These are phyloP conservation scores for Alosa sapidissima DNA, from an alignment of 2,797 vertebrate genomes.

Conservation along the genomic window DNA sequence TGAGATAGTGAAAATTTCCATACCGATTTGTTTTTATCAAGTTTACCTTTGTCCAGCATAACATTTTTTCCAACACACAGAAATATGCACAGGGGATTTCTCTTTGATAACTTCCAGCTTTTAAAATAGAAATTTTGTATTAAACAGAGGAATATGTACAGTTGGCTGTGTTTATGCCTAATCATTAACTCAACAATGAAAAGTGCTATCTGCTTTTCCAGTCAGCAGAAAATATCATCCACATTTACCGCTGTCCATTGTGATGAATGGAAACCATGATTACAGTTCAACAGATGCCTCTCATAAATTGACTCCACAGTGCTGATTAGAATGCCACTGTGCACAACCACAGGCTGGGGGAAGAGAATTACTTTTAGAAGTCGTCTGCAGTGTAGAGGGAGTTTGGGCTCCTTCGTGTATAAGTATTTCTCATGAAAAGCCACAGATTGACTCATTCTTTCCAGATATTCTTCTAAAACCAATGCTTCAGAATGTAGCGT, in stretches of 20 bases:
- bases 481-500: not conserved
- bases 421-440: conserved; percentile 6
- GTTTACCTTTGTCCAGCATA: too few species aligned
- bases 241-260: conserved; percentile 12
- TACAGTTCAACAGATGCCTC: conserved; percentile 19
- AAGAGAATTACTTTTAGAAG: not conserved
- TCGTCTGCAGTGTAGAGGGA: not conserved
- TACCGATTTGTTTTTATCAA: too few species aligned
- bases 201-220: conserved; percentile 2
- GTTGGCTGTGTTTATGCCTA: not conserved
- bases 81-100: not conserved
- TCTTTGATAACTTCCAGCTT: not conserved
- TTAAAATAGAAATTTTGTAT: not conserved
- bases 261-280: conserved; percentile 21
- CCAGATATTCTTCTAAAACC: conserved; percentile 3
- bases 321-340: conserved; percentile 11
- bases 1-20: too few species aligned
- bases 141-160: not conserved
- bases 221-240: conserved; percentile 2
- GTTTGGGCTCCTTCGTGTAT: not conserved
- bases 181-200: conserved; percentile 8
- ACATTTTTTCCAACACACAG: not conserved
- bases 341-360: not conserved
- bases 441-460: conserved; percentile 27
- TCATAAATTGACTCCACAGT: conserved; percentile 2